Conservation (phyloP, 2,113 vertebrate species). For the Rhea pennata region DNA sequence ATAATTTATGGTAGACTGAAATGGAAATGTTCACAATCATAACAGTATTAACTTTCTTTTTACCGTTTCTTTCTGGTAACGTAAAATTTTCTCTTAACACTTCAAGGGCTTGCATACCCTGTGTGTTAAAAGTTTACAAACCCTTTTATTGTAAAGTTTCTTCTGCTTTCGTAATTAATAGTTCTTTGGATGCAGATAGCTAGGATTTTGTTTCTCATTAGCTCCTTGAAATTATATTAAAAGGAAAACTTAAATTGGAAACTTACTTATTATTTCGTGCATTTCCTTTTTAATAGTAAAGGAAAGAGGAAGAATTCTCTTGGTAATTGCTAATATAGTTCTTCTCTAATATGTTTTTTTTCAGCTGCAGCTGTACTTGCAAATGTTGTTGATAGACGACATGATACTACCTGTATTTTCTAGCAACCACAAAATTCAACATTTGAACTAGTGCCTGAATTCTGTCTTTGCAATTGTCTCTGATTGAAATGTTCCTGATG, state of each 20-base stretch:
- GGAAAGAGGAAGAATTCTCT: not conserved
- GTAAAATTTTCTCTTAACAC: not conserved
- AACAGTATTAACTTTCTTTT: not conserved
- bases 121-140: not conserved
- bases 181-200: not conserved
- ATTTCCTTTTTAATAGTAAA: not conserved
- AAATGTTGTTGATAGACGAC: not conserved
- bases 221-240: not conserved
- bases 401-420: not conserved
- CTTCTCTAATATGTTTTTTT: not conserved
- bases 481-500: not conserved
- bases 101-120: not conserved
- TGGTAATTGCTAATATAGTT: not conserved
- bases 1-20: not conserved
- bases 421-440: not conserved
- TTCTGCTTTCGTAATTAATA: not conserved
- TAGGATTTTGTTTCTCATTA: not conserved
- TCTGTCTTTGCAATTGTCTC: not conserved
- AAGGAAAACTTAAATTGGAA: not conserved
- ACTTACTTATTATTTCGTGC: not conserved
- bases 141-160: accelerated
- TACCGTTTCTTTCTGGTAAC: not conserved
- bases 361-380: not conserved
- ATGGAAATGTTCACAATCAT: not conserved
- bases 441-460: not conserved